Conservation (phyloP, 2,888 invertebrate genomes). For the Cosmia trapezina region DNA sequence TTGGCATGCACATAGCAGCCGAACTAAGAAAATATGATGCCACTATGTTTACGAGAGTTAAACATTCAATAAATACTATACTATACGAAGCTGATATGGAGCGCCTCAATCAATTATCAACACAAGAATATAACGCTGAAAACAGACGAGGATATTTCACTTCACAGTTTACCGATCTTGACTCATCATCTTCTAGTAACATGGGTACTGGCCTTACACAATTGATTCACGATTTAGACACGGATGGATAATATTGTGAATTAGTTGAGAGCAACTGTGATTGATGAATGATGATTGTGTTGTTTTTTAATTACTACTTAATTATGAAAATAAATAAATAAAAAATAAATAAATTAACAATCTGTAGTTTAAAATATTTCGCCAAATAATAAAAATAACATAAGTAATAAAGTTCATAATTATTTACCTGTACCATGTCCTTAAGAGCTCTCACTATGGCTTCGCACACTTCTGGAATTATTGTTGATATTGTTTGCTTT, state of each 20-base stretch:
- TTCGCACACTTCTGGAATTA: too few relatives aligned
- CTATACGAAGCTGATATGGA: conserved; percentile 50
- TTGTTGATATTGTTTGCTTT: too few relatives aligned
- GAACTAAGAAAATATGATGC: conserved; percentile 55
- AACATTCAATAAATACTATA: conserved; percentile 54
- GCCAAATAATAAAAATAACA: conserved; percentile 42
- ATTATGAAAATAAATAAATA: too few relatives aligned
- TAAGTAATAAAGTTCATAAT: conserved; percentile 32
- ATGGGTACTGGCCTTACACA: too few relatives aligned
- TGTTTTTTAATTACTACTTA: conserved; percentile 31
- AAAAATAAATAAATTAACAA: too few relatives aligned
- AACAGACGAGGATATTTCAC: too few relatives aligned
- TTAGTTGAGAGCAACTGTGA: not conserved
- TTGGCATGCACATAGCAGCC: conserved; percentile 54
- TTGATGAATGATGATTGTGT: conserved; percentile 15
- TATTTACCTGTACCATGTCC: conserved; percentile 46
- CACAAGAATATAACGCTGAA: conserved; percentile 18
- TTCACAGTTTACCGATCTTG: too few relatives aligned
- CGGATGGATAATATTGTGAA: too few relatives aligned
- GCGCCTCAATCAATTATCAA: conserved; percentile 41
- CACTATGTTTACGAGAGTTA: conserved; percentile 38
- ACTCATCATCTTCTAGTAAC: too few relatives aligned
- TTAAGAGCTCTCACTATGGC: too few relatives aligned
- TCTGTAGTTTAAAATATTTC: too few relatives aligned
- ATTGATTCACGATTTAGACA: too few relatives aligned